Percentiles rank a stretch among this genome's conserved stretches.
phyloP scores from a whole-genome alignment of 2,113 vertebrate species.

The Sceloporus tristichus region DNA sequence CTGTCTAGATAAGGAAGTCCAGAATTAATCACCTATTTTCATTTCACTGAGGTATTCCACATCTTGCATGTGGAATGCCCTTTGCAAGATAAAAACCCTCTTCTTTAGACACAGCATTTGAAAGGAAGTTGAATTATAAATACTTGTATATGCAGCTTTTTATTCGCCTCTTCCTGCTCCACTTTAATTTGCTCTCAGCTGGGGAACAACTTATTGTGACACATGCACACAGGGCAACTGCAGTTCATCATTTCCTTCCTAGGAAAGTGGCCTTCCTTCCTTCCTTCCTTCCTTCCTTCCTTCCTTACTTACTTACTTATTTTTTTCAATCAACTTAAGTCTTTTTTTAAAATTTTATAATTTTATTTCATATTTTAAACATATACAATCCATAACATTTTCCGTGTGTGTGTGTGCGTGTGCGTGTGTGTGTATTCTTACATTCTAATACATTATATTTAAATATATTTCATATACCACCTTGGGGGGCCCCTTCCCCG shows the following conservation, averaged over 20 bases:
- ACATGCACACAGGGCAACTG: neutral
- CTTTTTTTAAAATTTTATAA: too few species aligned
- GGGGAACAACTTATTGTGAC: neutral
- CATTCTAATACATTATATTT: too few species aligned
- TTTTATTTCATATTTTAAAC: too few species aligned
- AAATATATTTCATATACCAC: too few species aligned
- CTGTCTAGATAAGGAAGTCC: neutral
- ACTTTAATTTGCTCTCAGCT: neutral
- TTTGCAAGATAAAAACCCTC: neutral
- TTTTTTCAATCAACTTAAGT: too few species aligned
- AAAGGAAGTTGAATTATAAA: neutral
- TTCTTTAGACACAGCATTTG: neutral
- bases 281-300: too few species aligned
- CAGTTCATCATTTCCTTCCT: neutral
- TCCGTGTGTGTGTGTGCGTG: too few species aligned
- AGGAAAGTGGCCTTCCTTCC: neutral
- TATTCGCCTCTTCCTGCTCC: too few species aligned
- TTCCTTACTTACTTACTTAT: too few species aligned
- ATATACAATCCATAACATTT: too few species aligned
- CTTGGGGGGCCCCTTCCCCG: too few species aligned
- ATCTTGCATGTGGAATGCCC: neutral
- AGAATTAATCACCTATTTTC: neutral
- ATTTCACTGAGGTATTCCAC: neutral
- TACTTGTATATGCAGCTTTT: neutral
- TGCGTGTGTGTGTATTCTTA: too few species aligned